Evolutionary conservation across 2,797 vertebrate species (phyloP).

Genomic region (Enteromius afrohamiltoni): DNA sequence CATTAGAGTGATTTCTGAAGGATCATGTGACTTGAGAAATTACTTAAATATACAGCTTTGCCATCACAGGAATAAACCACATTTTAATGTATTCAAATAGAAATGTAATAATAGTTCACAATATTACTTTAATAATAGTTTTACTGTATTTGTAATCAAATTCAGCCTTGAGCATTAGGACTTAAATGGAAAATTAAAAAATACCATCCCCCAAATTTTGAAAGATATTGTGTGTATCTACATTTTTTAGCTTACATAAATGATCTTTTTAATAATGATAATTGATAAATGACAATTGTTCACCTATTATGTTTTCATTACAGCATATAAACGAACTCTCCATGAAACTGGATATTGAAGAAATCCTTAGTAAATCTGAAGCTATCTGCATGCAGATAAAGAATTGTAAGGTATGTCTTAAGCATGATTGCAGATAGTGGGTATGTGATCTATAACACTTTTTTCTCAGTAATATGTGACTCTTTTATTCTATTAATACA

Average conservation of each 20-base stretch:
- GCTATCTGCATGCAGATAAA: conserved; percentile 91
- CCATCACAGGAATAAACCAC: neutral
- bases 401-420: conserved; percentile 85
- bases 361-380: conserved; percentile 92
- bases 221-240: neutral
- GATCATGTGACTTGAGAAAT: neutral
- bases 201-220: neutral
- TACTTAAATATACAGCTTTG: neutral
- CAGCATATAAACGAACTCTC: conserved; percentile 98
- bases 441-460: neutral
- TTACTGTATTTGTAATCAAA: neutral
- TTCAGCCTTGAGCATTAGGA: neutral
- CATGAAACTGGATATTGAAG: conserved; percentile 94
- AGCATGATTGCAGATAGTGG: neutral
- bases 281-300: too few relatives aligned
- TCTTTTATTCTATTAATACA: neutral
- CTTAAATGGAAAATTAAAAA: neutral
- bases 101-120: neutral
- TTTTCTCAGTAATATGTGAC: too few relatives aligned
- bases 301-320: conserved; percentile 17
- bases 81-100: neutral
- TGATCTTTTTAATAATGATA: too few relatives aligned
- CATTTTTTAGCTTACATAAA: neutral
- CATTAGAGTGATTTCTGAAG: neutral
- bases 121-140: neutral